These are phyloP conservation scores for Euborellia annulipes DNA, from an alignment of 1,140 invertebrate species.

Conservation along the genomic window DNA sequence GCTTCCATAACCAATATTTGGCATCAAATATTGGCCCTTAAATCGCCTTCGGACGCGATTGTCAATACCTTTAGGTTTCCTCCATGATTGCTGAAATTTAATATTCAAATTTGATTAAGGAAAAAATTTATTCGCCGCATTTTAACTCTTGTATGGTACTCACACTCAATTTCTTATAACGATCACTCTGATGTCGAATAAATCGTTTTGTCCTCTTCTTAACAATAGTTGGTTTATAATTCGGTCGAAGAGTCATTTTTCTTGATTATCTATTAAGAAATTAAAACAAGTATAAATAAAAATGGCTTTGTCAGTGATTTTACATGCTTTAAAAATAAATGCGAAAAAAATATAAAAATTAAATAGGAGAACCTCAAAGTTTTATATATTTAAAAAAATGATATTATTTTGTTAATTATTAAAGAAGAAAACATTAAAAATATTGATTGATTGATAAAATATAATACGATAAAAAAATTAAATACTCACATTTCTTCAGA, in stretches of 20 bases:
- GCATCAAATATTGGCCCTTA: conserved; percentile 98
- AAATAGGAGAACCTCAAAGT: no score
- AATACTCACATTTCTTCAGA: no score
- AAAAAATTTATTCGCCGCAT: conserved; percentile 7
- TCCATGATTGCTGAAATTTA: conserved; percentile 39
- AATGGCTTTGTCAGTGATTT: no score
- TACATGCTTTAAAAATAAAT: no score
- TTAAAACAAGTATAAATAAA: no score
- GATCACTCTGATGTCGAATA: conserved; percentile 90
- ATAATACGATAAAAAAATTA: no score
- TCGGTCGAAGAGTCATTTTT: conserved; percentile 74
- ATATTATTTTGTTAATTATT: no score
- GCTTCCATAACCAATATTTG: conserved; percentile 97
- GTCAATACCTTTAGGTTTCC: conserved; percentile 97
- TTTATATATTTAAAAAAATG: no score
- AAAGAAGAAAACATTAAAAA: no score
- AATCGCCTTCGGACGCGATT: conserved; percentile 96
- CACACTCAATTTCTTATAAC: conserved; percentile 90
- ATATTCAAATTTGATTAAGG: conserved; percentile 14
- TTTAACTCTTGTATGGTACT: conserved; percentile 14
- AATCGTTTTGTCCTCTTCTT: conserved; percentile 96
- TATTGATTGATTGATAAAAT: no score
- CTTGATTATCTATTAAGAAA: no score
- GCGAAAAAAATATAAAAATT: no score
- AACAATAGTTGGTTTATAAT: conserved; percentile 74